These are phyloP conservation scores for Ondatra zibethicus DNA, from an alignment of 2,113 vertebrate species.

Conservation along the genomic window DNA sequence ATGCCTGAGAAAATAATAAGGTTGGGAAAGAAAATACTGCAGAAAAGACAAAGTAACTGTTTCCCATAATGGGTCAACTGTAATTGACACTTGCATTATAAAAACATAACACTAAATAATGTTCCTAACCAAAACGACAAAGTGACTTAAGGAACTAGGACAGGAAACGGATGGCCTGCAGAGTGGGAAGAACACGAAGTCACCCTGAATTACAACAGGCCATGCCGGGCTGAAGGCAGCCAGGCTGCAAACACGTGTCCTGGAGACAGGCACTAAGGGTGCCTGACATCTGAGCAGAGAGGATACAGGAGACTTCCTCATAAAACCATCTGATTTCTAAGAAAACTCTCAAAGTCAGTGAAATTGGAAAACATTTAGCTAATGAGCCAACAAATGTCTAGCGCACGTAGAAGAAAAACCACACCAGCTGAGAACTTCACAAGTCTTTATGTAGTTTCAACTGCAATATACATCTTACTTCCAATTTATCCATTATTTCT, in stretches of 20 bases:
- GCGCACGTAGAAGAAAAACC: not conserved
- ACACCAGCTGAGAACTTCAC: constrained; percentile 12
- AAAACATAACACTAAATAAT: not conserved
- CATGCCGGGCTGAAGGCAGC: not conserved
- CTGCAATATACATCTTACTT: constrained; percentile 52
- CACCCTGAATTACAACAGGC: not conserved
- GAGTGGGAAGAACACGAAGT: not conserved
- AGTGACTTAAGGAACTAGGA: not conserved
- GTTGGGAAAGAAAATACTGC: not conserved
- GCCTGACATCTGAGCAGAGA: not conserved
- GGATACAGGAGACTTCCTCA: not conserved
- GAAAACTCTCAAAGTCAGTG: not conserved
- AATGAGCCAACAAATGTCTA: constrained; percentile 20
- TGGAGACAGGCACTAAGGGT: not conserved
- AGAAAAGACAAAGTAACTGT: not conserved
- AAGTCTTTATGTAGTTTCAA: constrained; percentile 39
- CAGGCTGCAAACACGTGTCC: not conserved
- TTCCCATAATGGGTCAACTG: not conserved
- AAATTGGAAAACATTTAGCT: constrained; percentile 31
- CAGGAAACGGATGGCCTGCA: not conserved
- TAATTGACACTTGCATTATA: not conserved
- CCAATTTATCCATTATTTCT: constrained; percentile 23
- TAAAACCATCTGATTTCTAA: not conserved
- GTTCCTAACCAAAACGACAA: not conserved
- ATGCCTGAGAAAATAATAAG: constrained; percentile 11